Base-by-base conservation (phyloP, 2,797 vertebrate genomes). In the Knipowitschia caucasica region DNA sequence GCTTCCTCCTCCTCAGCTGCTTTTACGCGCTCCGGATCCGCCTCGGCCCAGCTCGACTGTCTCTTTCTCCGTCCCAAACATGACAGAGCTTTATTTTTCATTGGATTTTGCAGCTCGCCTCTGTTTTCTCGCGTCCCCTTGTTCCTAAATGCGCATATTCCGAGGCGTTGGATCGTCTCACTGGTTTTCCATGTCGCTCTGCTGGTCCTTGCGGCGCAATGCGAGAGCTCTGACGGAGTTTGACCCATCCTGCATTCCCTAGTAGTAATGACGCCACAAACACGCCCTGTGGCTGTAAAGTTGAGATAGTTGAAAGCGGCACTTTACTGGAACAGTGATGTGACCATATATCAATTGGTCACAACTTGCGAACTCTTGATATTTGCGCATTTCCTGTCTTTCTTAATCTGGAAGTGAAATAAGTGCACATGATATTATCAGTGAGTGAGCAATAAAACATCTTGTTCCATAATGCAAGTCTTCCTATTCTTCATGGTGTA, bases 201-300 rank as follows among this genome's bases (percentile, higher is more conserved):
- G 69, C 47, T 59, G 1, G 72, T 31, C 54, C 55, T 26, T 56
- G 56, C 7, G 6, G 61, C 17, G 73, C 53, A 53, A 64, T 38
- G 75, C 12, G 71, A 75, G 0, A 76, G 58, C 61, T 49, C 54
- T 40, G 82, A 89, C 52, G 70, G 53, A 21, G 78, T 84, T 85
- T 91, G 91, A 64, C 89, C 91, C 90, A 90, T 91, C 60, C 66
- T 57, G 80, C 77, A 58, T 66, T 45, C 88, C 87, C 86, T 89
- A 89, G 67, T 78, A 73, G 66, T 83, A 79, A 53, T 52, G 42
- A 36, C 23, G 39, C 36, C 7, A 53, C 69, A 55, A 67, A 74
- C 84, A 84, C 86, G 82, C 86, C 75, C 75, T 86, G 74, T 35
- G 21, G 24, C 42, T 43, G 6, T 47, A 44, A 31, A 53, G 55